phyloP scores from a whole-genome alignment of 2,113 vertebrate species.

The Sturnira hondurensis region DNA sequence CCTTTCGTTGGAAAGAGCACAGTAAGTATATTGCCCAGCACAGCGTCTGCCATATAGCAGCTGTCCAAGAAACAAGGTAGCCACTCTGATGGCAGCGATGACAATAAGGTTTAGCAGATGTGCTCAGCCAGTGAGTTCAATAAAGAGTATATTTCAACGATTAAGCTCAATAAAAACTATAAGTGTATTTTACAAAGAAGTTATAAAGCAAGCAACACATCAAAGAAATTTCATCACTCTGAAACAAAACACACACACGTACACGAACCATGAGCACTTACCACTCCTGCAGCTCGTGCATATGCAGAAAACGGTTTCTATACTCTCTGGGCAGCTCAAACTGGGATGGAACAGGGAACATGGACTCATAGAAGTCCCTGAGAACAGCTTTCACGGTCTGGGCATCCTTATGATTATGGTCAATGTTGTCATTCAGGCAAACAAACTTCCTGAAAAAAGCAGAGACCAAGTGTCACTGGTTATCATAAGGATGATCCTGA shows the following conservation, averaged over 20 bases:
- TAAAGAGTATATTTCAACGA: background rate
- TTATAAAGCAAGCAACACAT: background rate
- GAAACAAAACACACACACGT: background rate
- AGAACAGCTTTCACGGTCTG: constrained; percentile 96
- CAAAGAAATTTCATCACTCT: background rate
- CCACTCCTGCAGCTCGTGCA: constrained; percentile 96
- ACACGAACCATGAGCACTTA: constrained; percentile 62
- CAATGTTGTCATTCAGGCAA: constrained; percentile 98
- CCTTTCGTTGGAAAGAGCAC: too few relatives aligned
- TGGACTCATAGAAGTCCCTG: constrained; percentile 98
- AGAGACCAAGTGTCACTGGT: constrained; percentile 14
- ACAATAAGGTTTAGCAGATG: background rate
- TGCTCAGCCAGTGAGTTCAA: background rate
- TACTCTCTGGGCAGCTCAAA: constrained; percentile 97
- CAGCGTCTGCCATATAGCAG: too few relatives aligned
- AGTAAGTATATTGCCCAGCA: too few relatives aligned
- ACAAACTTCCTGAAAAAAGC: constrained; percentile 92
- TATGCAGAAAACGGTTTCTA: constrained; percentile 96
- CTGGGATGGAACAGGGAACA: constrained; percentile 96
- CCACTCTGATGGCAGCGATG: background rate
- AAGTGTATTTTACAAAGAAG: background rate
- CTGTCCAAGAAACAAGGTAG: background rate
- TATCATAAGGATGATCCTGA: background rate
- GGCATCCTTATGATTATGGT: constrained; percentile 96
- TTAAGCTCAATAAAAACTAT: background rate